A percentile compares a stretch with the other conserved stretches of the same genome.
These are phyloP conservation scores for Andrena hattorfiana DNA, from an alignment of 2,888 invertebrate species.

Conservation along the genomic window DNA sequence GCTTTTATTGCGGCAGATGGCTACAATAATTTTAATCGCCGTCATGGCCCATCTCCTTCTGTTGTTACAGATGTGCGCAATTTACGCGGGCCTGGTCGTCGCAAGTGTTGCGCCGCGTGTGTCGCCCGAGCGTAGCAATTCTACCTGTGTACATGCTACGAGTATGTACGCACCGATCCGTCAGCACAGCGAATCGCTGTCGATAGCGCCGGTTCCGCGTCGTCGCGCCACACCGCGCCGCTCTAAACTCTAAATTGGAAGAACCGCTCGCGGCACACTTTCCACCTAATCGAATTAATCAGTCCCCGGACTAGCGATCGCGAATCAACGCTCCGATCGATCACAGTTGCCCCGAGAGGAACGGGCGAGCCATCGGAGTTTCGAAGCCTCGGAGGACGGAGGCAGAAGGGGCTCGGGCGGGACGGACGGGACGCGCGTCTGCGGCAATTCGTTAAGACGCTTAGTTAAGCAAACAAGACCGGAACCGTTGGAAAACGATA, in stretches of 20 bases:
- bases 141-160: background rate
- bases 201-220: background rate
- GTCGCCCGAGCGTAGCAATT: too few species aligned
- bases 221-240: too few species aligned
- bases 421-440: constrained; percentile 51
- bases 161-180: background rate
- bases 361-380: background rate
- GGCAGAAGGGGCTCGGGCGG: background rate
- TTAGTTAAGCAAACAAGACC: constrained; percentile 78
- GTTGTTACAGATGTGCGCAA: constrained; percentile 67
- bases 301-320: background rate
- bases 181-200: background rate
- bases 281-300: too few species aligned
- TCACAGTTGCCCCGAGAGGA: background rate
- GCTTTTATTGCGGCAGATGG: constrained; percentile 69
- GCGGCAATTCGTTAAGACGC: constrained; percentile 78
- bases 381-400: background rate
- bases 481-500: constrained; percentile 73
- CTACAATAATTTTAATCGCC: constrained; percentile 61
- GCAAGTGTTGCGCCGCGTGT: constrained; percentile 43
- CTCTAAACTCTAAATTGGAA: too few species aligned
- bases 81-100: constrained; percentile 27
- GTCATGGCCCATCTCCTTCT: constrained; percentile 38
- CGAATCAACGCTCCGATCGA: constrained; percentile 12
- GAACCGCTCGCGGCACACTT: too few species aligned